Conservation (phyloP, 2,797 vertebrate species). For the Eurystomus glaucurus region DNA sequence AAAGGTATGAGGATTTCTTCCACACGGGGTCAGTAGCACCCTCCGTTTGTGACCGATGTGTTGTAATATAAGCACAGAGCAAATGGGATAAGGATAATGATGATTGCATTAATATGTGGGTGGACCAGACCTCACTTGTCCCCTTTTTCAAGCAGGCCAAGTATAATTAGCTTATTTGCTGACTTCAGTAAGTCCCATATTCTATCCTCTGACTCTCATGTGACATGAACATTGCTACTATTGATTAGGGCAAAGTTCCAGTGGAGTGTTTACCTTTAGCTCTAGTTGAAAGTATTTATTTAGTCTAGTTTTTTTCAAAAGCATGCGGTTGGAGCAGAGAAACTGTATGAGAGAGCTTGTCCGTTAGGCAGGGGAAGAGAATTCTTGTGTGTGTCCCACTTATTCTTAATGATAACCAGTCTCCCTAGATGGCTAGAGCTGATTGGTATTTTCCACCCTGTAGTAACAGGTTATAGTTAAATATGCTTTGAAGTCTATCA, state of each 20-base stretch:
- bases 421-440: constrained; percentile 33
- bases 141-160: constrained; percentile 74
- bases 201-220: constrained; percentile 74
- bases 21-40: constrained; percentile 78
- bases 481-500: constrained; percentile 55
- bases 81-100: constrained; percentile 20
- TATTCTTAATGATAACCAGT: constrained; percentile 41
- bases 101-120: constrained; percentile 46
- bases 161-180: constrained; percentile 86
- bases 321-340: constrained; percentile 35
- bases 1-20: not conserved
- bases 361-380: not conserved
- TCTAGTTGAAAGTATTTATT: constrained; percentile 69
- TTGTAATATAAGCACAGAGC: not conserved
- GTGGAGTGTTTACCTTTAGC: constrained; percentile 77
- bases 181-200: constrained; percentile 72
- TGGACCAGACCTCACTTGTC: constrained; percentile 45
- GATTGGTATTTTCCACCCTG: constrained; percentile 44
- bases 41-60: not conserved
- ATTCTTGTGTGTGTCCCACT: constrained; percentile 12
- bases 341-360: constrained; percentile 25
- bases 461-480: constrained; percentile 20
- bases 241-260: constrained; percentile 88
- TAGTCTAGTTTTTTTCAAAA: constrained; percentile 52
- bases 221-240: constrained; percentile 87